Conservation (phyloP, 2,888 invertebrate species). For the Bedellia somnulentella region DNA sequence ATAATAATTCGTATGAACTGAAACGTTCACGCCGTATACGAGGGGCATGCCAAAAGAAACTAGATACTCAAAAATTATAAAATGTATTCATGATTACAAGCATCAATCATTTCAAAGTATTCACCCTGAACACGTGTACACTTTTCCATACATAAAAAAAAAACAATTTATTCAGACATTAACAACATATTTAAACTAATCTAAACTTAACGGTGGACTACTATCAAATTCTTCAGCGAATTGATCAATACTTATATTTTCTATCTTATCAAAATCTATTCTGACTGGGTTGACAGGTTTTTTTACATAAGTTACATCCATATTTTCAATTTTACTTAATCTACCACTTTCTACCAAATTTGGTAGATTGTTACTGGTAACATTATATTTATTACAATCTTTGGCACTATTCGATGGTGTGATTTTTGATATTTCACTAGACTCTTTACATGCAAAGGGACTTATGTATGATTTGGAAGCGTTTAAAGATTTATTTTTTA, state of each 20-base stretch:
- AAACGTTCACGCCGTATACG: too few relatives aligned
- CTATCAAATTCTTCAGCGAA: slow-evolving; percentile 44
- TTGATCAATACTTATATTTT: slow-evolving; percentile 21
- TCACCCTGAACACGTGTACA: too few relatives aligned
- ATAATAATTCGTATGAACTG: too few relatives aligned
- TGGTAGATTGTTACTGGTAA: slow-evolving; percentile 13
- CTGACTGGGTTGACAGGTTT: slow-evolving; percentile 26
- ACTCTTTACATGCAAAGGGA: slow-evolving; percentile 17
- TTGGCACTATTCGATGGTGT: background rate
- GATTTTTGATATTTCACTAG: too few relatives aligned
- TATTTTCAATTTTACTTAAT: too few relatives aligned
- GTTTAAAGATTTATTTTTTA: slow-evolving; percentile 33
- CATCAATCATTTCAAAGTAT: too few relatives aligned
- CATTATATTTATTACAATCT: slow-evolving; percentile 11
- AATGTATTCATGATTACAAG: too few relatives aligned
- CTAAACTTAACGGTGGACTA: slow-evolving; percentile 47
- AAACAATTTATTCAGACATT: too few relatives aligned
- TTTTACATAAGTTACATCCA: slow-evolving; percentile 23
- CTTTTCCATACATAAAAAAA: too few relatives aligned
- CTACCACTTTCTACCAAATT: slow-evolving; percentile 2
- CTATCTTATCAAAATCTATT: slow-evolving; percentile 28
- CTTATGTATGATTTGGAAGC: slow-evolving; percentile 37
- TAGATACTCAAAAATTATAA: too few relatives aligned
- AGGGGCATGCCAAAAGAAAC: too few relatives aligned
- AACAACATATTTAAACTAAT: too few relatives aligned